Evolutionary conservation across 2,113 vertebrate species (phyloP), one percentile per base, ranked within the genome.

Genomic region (Ophthalmolycus amberensis): DNA sequence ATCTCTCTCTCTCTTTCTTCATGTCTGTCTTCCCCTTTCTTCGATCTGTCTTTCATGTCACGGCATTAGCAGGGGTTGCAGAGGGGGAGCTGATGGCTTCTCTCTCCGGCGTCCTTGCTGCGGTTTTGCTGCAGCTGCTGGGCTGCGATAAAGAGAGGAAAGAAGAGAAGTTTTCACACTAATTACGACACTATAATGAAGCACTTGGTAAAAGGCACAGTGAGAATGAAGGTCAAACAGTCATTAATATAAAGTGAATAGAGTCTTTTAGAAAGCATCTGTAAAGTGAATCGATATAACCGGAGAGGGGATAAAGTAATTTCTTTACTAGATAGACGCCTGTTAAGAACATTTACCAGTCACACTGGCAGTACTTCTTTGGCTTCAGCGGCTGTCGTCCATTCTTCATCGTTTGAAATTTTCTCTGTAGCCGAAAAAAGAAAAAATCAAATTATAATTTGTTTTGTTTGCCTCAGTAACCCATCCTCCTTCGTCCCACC

Each of bases 361-460:
- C 63, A 84, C 95, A 96, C 44, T 92, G 74, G 89, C 95, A 95
- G 91, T 89, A 95, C 40, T 78, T 44, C 34, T 65, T 90, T 42
- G 79, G 5, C 34, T 9, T 88, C 16, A 79, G 48, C 1, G 48
- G 75, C n/a, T 85, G 52, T 27, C 52, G 73, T 82, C 29, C 40
- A 1, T 85, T 88, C 81, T 64, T 93, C 80, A 87, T 82, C 37
- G 54, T 88, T 37, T 11, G 85, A 44, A 66, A 5, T 73, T 50
- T 87, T 73, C 16, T 90, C 92, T 95, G 56, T 0, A 63, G 70
- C 12, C 32, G 32, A 32, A 32, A 32, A 32, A 32, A 83, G 12
- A 38, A 48, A 67, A 46, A 80, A 73, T 40, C 58, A 56, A 20
- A 18, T 34, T 50, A 40, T 4, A 37, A 3, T 12, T n/a, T 46